Evolutionary conservation across 2,797 vertebrate genomes (phyloP), one percentile per base, ranked within the genome.

Genomic region (Dendrocincla tyrannina): DNA sequence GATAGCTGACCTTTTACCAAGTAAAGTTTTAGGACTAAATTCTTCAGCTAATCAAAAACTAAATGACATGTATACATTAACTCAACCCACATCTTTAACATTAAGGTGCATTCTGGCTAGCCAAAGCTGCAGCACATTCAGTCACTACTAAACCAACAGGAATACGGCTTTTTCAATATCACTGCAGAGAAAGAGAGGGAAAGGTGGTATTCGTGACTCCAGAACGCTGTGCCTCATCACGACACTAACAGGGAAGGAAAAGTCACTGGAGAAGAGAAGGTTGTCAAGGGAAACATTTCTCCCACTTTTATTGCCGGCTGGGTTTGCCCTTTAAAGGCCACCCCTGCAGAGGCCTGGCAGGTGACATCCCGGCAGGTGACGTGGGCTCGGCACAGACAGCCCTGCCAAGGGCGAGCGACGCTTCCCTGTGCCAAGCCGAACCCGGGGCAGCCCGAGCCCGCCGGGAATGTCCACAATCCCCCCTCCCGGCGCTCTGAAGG

Each of bases 41-140:
- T 33, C 59, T 87, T 66, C 88, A 86, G 88, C 93, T 95, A 91
- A 94, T 66, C 58, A 62, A 72, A 96, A 94, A 68, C 91, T 85
- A 91, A 85, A 67, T 35, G 8, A 30, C 66, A 67, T 0, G 5
- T 58, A 79, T 46, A 88, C 49, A 76, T 94, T 91, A 95, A 93
- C 85, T 63, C 35, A 9, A 85, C 63, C 63, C 32, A 10, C 66
- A 63, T 58, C 82, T 88, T 72, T 72, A 75, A 79, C 66, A 77
- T 35, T 5, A 42, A 63, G 77, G 63, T 17, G 35, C 4, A 5
- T 58, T 37, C 66, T 7, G 41, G 14, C 18, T 11, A 35, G 60
- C 18, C 13, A 7, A 4, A 69, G 5, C 3, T 4, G 59, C 58
- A 37, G 27, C 73, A 62, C 63, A 1, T 7, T 32, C 50, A 9